Evolutionary conservation across 2,113 vertebrate genomes (phyloP), one percentile per base, ranked within the genome.

Genomic region (Phyllostomus discolor): DNA sequence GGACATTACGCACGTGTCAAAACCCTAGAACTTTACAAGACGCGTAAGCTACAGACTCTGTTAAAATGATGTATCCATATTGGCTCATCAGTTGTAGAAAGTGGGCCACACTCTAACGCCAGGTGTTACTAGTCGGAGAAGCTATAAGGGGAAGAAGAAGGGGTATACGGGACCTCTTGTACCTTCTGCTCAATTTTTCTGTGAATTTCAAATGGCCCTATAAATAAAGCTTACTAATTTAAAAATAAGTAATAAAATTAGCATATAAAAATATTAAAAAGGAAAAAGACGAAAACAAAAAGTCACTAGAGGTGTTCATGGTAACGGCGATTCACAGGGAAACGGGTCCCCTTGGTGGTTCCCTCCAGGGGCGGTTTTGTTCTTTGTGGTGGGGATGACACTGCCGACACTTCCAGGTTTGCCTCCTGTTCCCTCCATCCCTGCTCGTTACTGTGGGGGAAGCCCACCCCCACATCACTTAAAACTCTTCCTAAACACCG

Each of bases 181-280:
- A 50, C 24, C 89, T 94, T 64, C 93, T 95, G 88, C 57, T 78
- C 48, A 69, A 4, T n/a, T 95, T 90, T 85, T 91, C 78, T 59
- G 6, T 82, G 78, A 91, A 93, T 62, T 28, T 82, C 38, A 85
- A 83, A 82, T 52, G 69, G 22, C 43, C 83, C 31, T n/a, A 26
- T 46, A 70, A 86, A 41, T 19, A 80, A 48, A 62, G 43, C 12
- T 22, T 76, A 31, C 52, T 84, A 1, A 66, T 46, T 90, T 67
- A 91, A 89, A 75, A 78, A 64, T 82, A 66, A 78, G 43, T 33
- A 57, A 59, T 50, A 57, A 83, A 88, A 43, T 41, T 84, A 69
- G 91, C 80, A n/a, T 78, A 16, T 82, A 46, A 86, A 69, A 67
- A 28, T 38, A 91, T 84, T 22, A n/a, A n/a, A 70, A 97, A 81